Percentiles rank a stretch among this genome's conserved stretches.
phyloP scores from a whole-genome alignment of 2,113 vertebrate species.

The Stegastes partitus region DNA sequence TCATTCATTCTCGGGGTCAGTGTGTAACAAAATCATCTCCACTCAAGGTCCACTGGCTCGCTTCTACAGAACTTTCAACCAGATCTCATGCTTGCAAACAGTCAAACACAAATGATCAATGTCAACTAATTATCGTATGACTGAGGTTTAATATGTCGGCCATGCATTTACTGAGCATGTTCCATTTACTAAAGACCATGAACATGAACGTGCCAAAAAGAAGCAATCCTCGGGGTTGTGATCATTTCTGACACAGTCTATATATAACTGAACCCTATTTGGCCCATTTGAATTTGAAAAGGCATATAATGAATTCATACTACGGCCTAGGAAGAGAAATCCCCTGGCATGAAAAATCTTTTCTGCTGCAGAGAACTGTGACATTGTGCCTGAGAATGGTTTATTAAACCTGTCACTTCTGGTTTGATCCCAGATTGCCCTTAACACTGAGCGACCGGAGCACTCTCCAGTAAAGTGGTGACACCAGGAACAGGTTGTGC shows the following conservation, averaged over 20 bases:
- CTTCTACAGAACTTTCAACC: too few species aligned
- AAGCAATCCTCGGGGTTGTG: background rate
- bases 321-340: background rate
- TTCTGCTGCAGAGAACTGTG: background rate
- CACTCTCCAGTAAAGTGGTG: background rate
- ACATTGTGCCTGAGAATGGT: slow-evolving; percentile 4
- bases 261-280: background rate
- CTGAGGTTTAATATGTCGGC: too few species aligned
- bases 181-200: too few species aligned
- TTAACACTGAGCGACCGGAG: slow-evolving; percentile 9
- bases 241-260: background rate
- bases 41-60: too few species aligned
- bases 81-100: too few species aligned
- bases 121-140: too few species aligned
- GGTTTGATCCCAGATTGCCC: slow-evolving; percentile 41
- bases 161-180: too few species aligned
- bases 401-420: slow-evolving; percentile 65
- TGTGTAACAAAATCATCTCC: too few species aligned
- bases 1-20: too few species aligned
- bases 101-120: too few species aligned
- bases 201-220: too few species aligned
- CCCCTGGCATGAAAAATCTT: background rate
- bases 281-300: slow-evolving; percentile 4
- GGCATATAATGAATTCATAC: slow-evolving; percentile 4
- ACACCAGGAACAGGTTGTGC: slow-evolving; percentile 12